Conservation (phyloP, 2,888 invertebrate species). For the Oxytorus armatus region DNA sequence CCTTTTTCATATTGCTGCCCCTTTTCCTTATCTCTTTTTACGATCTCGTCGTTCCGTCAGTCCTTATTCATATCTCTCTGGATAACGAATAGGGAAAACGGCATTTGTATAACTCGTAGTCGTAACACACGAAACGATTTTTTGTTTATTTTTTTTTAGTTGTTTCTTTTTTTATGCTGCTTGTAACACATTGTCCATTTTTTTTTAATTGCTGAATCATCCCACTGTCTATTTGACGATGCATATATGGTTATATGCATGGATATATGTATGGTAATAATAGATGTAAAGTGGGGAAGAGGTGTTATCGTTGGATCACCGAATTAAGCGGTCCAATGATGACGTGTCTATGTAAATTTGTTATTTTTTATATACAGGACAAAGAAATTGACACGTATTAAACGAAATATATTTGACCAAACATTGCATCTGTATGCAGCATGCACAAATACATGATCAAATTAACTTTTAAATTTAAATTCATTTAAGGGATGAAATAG, state of each 20-base stretch:
- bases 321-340: too few relatives aligned
- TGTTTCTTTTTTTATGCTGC: constrained; percentile 10
- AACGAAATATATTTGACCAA: too few relatives aligned
- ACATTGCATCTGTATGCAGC: too few relatives aligned
- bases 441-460: too few relatives aligned
- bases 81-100: constrained; percentile 70
- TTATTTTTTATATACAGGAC: too few relatives aligned
- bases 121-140: constrained; percentile 70
- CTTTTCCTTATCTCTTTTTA: constrained; percentile 41
- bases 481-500: too few relatives aligned
- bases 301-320: too few relatives aligned
- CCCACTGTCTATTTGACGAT: not conserved
- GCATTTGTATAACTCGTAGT: constrained; percentile 77
- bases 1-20: constrained; percentile 45
- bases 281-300: too few relatives aligned
- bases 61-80: constrained; percentile 37
- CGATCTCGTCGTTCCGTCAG: constrained; percentile 24
- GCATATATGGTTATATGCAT: too few relatives aligned
- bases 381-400: too few relatives aligned
- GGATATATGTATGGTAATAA: not conserved
- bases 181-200: constrained; percentile 38
- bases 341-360: too few relatives aligned
- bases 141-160: constrained; percentile 30
- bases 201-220: constrained; percentile 68
- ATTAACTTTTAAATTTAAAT: too few relatives aligned